Evolutionary conservation across 1,140 invertebrate species (phyloP).

Genomic region (Lepidostoma basale): DNA sequence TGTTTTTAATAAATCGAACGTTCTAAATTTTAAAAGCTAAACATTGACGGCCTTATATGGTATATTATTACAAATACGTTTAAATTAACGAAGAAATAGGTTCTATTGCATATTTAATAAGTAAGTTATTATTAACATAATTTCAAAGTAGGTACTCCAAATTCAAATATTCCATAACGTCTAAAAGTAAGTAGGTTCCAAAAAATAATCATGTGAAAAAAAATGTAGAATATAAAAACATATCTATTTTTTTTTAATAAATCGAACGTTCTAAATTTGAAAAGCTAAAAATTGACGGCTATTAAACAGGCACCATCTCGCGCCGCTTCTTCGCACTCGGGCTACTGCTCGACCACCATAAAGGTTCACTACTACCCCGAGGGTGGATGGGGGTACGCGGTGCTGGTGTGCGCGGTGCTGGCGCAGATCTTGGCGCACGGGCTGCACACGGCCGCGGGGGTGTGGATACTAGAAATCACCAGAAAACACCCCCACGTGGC

Average conservation of each 20-base stretch:
- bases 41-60: neutral
- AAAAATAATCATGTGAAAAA: too few relatives aligned
- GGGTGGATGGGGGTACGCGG: slow-evolving; percentile 77
- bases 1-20: neutral
- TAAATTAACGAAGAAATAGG: too few relatives aligned
- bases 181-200: too few relatives aligned
- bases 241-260: too few relatives aligned
- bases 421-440: slow-evolving; percentile 70
- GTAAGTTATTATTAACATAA: too few relatives aligned
- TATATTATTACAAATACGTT: too few relatives aligned
- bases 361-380: slow-evolving; percentile 77
- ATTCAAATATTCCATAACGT: too few relatives aligned
- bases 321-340: slow-evolving; percentile 31
- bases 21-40: neutral
- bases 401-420: slow-evolving; percentile 64
- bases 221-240: too few relatives aligned
- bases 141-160: too few relatives aligned
- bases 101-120: too few relatives aligned
- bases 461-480: slow-evolving; percentile 60
- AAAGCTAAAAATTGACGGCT: neutral
- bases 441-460: slow-evolving; percentile 65
- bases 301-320: slow-evolving; percentile 9
- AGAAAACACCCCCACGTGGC: slow-evolving; percentile 56
- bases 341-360: slow-evolving; percentile 56
- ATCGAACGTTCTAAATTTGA: neutral